phyloP scores from a whole-genome alignment of 2,797 vertebrate genomes.

The Sitta carolinensis region DNA sequence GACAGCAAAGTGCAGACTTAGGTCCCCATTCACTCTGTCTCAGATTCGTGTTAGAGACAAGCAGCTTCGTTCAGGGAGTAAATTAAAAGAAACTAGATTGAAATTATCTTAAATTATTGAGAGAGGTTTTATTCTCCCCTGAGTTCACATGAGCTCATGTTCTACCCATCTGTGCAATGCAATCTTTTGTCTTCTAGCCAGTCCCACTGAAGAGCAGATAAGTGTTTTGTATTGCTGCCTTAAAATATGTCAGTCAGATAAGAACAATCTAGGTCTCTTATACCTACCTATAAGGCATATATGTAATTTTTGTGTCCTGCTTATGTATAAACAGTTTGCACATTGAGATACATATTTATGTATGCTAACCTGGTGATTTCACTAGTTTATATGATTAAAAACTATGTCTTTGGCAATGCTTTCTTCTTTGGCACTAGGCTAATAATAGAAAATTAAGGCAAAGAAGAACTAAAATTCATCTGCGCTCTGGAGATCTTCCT shows the following conservation, averaged over 20 bases:
- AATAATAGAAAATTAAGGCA: not conserved
- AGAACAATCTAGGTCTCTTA: not conserved
- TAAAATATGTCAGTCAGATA: not conserved
- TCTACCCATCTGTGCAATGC: not conserved
- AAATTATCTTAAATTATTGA: constrained; percentile 30
- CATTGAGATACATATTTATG: not conserved
- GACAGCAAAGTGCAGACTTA: not conserved
- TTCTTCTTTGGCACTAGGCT: not conserved
- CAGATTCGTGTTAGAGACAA: not conserved
- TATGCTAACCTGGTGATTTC: not conserved
- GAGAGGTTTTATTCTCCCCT: constrained; percentile 25
- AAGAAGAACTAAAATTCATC: not conserved
- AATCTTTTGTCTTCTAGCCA: constrained; percentile 1
- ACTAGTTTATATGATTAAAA: not conserved
- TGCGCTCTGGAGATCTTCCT: not conserved
- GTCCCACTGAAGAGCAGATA: not conserved
- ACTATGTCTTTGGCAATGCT: not conserved
- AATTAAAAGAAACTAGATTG: not conserved
- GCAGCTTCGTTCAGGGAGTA: not conserved
- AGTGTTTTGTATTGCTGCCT: not conserved
- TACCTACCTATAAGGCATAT: not conserved
- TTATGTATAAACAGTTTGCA: not conserved
- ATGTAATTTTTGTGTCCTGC: not conserved
- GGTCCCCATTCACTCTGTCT: not conserved
- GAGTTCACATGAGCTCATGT: not conserved